Conservation (phyloP, 2,888 invertebrate genomes). For the Metellina segmentata region DNA sequence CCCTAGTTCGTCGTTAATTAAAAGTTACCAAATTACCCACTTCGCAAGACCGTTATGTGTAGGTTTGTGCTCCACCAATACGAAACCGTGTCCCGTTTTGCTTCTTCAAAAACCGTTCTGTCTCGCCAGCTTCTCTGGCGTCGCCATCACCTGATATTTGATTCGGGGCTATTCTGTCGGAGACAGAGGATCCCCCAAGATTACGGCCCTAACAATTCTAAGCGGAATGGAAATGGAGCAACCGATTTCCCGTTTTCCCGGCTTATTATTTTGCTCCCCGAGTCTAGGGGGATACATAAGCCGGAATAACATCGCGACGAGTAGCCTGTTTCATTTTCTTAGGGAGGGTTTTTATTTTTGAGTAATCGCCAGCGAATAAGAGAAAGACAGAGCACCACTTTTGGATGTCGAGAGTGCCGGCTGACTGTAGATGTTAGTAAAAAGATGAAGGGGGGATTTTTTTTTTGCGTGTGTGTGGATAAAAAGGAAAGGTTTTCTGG, state of each 20-base stretch:
- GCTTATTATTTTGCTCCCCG: conserved; percentile 52
- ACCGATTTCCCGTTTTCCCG: conserved; percentile 7
- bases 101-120: too few species aligned
- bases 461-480: conserved; percentile 14
- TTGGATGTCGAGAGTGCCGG: conserved; percentile 52
- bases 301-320: conserved; percentile 36
- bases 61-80: too few species aligned
- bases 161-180: conserved; percentile 9
- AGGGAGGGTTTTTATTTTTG: conserved; percentile 34
- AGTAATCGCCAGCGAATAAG: conserved; percentile 68
- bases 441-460: conserved; percentile 17
- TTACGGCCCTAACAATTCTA: conserved; percentile 25
- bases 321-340: conserved; percentile 32
- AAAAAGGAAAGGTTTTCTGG: background rate
- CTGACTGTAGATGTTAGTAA: conserved; percentile 29
- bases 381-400: conserved; percentile 73
- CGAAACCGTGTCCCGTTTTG: too few species aligned
- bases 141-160: background rate
- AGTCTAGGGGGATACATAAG: conserved; percentile 25
- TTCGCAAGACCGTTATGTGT: too few species aligned
- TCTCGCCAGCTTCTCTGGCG: background rate
- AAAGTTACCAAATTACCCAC: too few species aligned
- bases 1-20: too few species aligned
- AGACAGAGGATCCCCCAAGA: conserved; percentile 36
- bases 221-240: conserved; percentile 40